Base-by-base conservation (phyloP, 2,888 invertebrate species). In the Leuctra nigra region DNA sequence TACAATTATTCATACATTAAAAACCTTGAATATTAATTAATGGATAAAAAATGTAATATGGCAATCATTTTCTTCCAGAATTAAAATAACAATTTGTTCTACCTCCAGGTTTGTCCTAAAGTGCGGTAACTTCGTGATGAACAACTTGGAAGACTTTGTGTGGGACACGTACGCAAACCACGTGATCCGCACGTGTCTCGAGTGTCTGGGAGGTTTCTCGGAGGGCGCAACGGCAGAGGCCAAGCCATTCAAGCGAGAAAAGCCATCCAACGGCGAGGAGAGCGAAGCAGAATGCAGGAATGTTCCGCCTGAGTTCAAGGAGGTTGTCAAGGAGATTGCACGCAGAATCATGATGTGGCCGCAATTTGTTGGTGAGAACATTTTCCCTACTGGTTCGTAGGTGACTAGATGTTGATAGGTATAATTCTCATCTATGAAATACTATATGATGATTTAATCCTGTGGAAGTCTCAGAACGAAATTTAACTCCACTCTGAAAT, bases 61-160 rank as follows among this genome's bases (percentile, higher is more conserved):
- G n/a, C n/a, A n/a, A n/a, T n/a, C n/a, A n/a, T n/a, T n/a, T n/a
- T n/a, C n/a, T n/a, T n/a, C n/a, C n/a, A n/a, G n/a, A n/a, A n/a
- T n/a, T n/a, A n/a, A n/a, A n/a, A n/a, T n/a, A n/a, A n/a, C n/a
- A n/a, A n/a, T n/a, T n/a, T n/a, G n/a, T n/a, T n/a, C n/a, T n/a
- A n/a, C n/a, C n/a, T n/a, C n/a, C n/a, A n/a, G n/a, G n/a, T n/a
- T n/a, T n/a, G n/a, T n/a, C n/a, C 61, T 85, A 13, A 88, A 86
- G 70, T 74, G 87, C 2, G 79, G 84, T 58, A 86, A 82, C 72
- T 92, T 87, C 70, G 75, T 85, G 20, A 70, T 90, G 1, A 92
- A 92, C 69, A 92, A 92, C 73, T 73, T 90, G 57, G 91, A 91
- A 68, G 91, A 91, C 66, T 91, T 86, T 66, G 78, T 88, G 0